Base-by-base conservation (phyloP, 2,113 vertebrate genomes). In the Zosterops lateralis region DNA sequence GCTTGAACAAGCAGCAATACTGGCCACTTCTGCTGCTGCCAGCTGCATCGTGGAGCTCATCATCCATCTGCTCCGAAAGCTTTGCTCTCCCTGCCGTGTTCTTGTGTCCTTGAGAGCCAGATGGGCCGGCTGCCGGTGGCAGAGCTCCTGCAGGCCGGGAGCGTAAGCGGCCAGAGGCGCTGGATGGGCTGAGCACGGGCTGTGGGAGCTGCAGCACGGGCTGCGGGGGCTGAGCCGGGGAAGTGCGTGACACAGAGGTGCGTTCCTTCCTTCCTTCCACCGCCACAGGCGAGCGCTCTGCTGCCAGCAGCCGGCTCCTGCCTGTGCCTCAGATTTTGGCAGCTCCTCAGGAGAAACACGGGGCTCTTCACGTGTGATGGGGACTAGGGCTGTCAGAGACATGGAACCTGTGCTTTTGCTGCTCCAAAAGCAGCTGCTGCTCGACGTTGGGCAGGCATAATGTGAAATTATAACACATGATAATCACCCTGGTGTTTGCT, bases 401-500 rank as follows among this genome's bases (percentile, higher is more conserved):
- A 2, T 0, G 10, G 17, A n/a, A 80, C 28, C n/a, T 10, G 25
- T 6, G 31, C 11, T 2, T 61, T 67, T 83, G 54, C 32, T 62
- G 64, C 17, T 50, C 22, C 1, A 0, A n/a, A 74, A 34, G 64
- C 42, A 68, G 58, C 34, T 40, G 62, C 21, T 4, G 19, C 71
- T 71, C 0, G 9, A 71, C 45, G 48, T 4, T 44, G 56, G 34
- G 24, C 3, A 0, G 51, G 51, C 29, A 14, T 45, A 38, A 38
- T 38, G 38, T 38, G 38, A 38, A 38, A 38, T 38, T 38, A 38
- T 38, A 38, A 38, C 38, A 38, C 38, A 12, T 9, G 6, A 17
- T 36, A 7, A 62, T 48, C 40, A 42, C 26, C 18, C 26, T 0
- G 1, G 34, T 0, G 0, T 31, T 48, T 10, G 3, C 4, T 1